Evolutionary conservation across 2,888 invertebrate species (phyloP), one percentile per base, ranked within the genome.

Genomic region (Diploptera punctata): DNA sequence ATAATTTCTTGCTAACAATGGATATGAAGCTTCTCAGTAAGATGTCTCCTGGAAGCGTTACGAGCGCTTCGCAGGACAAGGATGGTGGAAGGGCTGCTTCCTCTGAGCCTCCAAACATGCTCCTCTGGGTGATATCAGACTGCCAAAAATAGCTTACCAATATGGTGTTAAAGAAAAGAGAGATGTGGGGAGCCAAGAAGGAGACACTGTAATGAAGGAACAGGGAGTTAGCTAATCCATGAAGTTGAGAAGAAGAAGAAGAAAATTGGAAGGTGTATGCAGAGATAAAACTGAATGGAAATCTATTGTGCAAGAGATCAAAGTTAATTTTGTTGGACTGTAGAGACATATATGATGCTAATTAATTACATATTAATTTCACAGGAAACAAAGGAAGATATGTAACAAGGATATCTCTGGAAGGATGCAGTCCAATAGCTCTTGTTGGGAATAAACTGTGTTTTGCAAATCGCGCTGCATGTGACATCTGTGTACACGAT

Each of bases 361-460:
- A 18, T 29, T 26, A 21, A 16, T 26, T n/a, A 1, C 19, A 31
- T 54, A 29, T 61, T 61, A 62, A 65, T 19, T 72, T 72, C 73
- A n/a, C 74, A 78, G 80, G 77, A 16, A 77, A 78, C 67, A 78
- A 79, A 77, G 77, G 79, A 60, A 81, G 83, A 70, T 86, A 85
- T 75, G 81, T 85, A 77, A 86, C 86, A 13, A 83, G 86, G 49
- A 84, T 86, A 77, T 84, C 85, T 9, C 82, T 87, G 81, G 84
- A 85, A 79, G 89, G 89, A 1, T 83, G 87, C 54, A 85, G 88
- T 4, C 90, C 90, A 0, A 76, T 89, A 62, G 80, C 83, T 29
- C 76, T 86, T 74, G 80, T 82, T 1, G 87, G 85, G 10, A 81
- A 84, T 49, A 82, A 82, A 74, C 79, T 89, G 3, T 81, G 81